These are phyloP conservation scores for Apotomis capreana DNA, from an alignment of 2,888 invertebrate genomes.

Conservation along the genomic window DNA sequence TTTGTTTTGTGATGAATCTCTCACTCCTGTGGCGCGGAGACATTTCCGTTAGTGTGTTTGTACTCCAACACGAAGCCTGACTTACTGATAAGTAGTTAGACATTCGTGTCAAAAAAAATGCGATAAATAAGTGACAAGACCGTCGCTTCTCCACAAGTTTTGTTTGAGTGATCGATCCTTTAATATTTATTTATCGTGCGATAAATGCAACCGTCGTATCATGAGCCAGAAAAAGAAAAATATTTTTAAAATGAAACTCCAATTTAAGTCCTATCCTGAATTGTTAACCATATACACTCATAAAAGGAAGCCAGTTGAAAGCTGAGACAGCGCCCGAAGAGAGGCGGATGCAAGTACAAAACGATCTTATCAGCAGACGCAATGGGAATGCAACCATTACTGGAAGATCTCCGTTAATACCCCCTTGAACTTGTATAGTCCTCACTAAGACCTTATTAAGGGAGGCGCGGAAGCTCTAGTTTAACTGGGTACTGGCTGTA, in stretches of 20 bases:
- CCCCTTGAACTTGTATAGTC: neutral
- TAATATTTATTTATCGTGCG: no score
- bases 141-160: no score
- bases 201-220: no score
- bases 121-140: no score
- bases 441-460: neutral
- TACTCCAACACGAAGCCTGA: no score
- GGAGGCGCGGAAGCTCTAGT: slow-evolving; percentile 7
- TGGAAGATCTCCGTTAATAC: slow-evolving; percentile 38
- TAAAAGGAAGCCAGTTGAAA: slow-evolving; percentile 36
- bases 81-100: no score
- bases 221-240: no score
- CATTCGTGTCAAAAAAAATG: no score
- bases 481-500: neutral
- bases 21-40: no score
- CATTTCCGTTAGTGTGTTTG: no score
- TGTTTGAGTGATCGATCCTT: no score
- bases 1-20: no score
- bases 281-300: slow-evolving; percentile 13
- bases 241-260: neutral
- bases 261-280: slow-evolving; percentile 18
- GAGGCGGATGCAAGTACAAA: slow-evolving; percentile 53
- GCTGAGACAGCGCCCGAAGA: slow-evolving; percentile 31
- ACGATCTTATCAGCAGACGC: slow-evolving; percentile 52
- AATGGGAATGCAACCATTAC: slow-evolving; percentile 52